Percentiles rank a stretch among this genome's conserved stretches.
phyloP scores from a whole-genome alignment of 2,113 vertebrate species.

The Myrmecophaga tridactyla region DNA sequence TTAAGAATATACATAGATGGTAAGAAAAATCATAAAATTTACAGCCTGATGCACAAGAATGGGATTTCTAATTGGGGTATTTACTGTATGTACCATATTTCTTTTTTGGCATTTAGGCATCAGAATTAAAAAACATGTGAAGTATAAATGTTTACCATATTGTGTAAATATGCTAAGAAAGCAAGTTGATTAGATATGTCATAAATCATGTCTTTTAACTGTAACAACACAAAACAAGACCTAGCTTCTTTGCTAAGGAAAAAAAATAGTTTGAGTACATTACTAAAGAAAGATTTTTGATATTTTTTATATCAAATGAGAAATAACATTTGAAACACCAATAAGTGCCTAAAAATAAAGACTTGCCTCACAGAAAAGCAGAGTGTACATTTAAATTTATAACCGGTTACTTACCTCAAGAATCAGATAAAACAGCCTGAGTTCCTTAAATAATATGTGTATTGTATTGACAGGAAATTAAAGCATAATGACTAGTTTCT shows the following conservation, averaged over 20 bases:
- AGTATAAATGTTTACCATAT: slow-evolving; percentile 7
- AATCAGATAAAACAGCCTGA: neutral
- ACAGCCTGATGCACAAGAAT: neutral
- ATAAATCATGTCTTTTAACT: slow-evolving; percentile 29
- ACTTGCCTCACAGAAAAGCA: neutral
- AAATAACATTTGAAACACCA: slow-evolving; percentile 22
- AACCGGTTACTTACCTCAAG: neutral
- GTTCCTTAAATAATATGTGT: neutral
- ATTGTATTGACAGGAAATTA: neutral
- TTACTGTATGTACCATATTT: neutral
- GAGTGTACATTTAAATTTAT: neutral
- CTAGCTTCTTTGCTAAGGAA: neutral
- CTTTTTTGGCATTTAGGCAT: neutral
- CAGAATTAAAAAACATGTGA: neutral
- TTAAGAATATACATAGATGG: neutral
- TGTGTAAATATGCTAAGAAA: slow-evolving; percentile 4
- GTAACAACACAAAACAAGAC: slow-evolving; percentile 13
- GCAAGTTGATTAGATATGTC: neutral
- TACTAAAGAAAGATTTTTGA: slow-evolving; percentile 2
- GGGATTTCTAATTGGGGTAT: neutral
- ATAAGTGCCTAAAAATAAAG: slow-evolving; percentile 18
- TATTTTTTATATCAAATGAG: neutral
- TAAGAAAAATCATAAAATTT: slow-evolving; percentile 34
- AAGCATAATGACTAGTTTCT: slow-evolving; percentile 32
- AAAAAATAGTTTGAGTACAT: neutral